Evolutionary conservation across 2,888 invertebrate genomes (phyloP).

Genomic region (Phoronis australis): DNA sequence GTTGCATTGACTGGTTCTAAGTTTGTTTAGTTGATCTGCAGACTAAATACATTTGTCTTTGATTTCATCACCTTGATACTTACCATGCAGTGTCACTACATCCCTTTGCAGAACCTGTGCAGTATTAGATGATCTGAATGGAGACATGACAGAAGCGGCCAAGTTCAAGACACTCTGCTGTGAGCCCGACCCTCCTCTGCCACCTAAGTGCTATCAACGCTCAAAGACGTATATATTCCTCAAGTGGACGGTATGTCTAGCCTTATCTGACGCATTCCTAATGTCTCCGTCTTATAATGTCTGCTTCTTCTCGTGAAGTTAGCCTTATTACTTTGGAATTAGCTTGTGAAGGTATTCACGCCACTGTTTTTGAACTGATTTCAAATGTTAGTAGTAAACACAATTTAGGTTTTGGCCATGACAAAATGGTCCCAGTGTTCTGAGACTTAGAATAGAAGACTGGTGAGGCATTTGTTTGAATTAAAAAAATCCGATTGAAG

Average conservation of each 20-base stretch:
- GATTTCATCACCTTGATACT: too few species aligned
- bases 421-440: too few species aligned
- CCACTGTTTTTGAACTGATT: too few species aligned
- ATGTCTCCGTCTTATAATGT: neutral
- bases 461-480: too few species aligned
- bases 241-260: slow-evolving; percentile 52
- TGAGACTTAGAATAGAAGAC: too few species aligned
- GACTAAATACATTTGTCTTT: slow-evolving; percentile 4
- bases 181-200: slow-evolving; percentile 67
- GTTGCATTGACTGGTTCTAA: neutral
- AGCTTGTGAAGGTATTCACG: too few species aligned
- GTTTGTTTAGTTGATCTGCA: neutral
- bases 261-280: neutral
- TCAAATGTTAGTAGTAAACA: too few species aligned
- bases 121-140: slow-evolving; percentile 68
- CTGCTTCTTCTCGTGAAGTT: too few species aligned
- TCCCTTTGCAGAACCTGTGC: slow-evolving; percentile 58
- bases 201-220: slow-evolving; percentile 68
- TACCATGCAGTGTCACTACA: neutral
- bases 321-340: too few species aligned
- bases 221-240: slow-evolving; percentile 62
- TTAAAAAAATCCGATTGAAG: too few species aligned
- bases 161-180: slow-evolving; percentile 76
- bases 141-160: slow-evolving; percentile 71
- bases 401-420: too few species aligned